Base-by-base conservation (phyloP, 2,888 invertebrate genomes). In the Carcina quercana region DNA sequence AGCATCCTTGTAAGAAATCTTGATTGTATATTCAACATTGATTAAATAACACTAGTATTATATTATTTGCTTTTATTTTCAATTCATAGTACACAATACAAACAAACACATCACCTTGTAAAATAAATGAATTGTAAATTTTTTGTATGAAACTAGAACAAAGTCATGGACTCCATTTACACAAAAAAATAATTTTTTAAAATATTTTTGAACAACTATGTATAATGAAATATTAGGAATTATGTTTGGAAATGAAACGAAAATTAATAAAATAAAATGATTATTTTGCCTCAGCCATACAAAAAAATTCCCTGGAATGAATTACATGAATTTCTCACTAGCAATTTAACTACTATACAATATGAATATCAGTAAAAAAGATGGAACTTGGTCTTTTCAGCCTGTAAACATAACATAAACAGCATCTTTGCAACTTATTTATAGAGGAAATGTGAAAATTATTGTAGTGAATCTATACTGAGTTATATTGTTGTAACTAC, bases 251-350 rank as follows among this genome's bases (percentile, higher is more conserved):
- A 27, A 32, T 26, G 22, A 31, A 34, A 32, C 21, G n/a, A 14
- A 17, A 26, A 11, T 22, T 10, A 15, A 25, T 25, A 30, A 28
- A 34, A 31, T 30, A 27, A 29, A 32, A 30, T 34, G 49, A 50
- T 56, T 45, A 46, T 53, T 56, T 49, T 53, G 43, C 53, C 53
- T 55, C 48, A 50, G 50, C 52, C 49, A 47, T 51, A 56, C 45
- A 42, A 43, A 43, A 24, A 40, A 38, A 40, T 34, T 43, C 35
- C 47, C 41, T 58, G 59, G 59, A 60, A 59, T 59, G 58, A 59
- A 55, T 50, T 48, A 52, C 40, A 40, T 40, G 32, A 37, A 38
- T 35, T 32, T 34, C 35, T 33, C 35, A 26, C 36, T 36, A 36
- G 28, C 26, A 36, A 26, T 36, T 27, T 26, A 27, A 24, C 24